Conservation (phyloP, 2,888 invertebrate genomes). For the Prostheceraeus crozeri region DNA sequence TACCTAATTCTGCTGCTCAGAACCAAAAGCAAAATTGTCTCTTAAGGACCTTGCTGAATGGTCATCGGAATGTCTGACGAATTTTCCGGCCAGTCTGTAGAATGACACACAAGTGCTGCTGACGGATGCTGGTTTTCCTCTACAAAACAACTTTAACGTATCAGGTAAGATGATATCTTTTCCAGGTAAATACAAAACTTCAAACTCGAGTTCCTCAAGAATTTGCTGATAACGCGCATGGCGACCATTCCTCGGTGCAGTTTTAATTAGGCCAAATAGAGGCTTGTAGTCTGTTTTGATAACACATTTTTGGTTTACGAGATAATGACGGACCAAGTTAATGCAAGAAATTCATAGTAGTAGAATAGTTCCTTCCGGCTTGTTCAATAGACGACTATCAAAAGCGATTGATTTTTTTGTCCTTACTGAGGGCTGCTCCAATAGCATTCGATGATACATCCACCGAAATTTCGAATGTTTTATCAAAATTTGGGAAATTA, state of each 20-base stretch:
- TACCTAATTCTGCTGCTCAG: neutral
- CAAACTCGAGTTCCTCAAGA: slow-evolving; percentile 21
- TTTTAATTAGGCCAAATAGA: slow-evolving; percentile 1
- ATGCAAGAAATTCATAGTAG: neutral
- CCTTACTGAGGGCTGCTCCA: slow-evolving; percentile 7
- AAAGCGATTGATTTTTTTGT: slow-evolving; percentile 12
- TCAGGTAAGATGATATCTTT: slow-evolving; percentile 21
- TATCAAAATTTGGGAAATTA: slow-evolving; percentile 1
- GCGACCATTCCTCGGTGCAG: slow-evolving; percentile 27
- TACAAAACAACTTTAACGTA: slow-evolving; percentile 15
- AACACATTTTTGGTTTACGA: too few relatives aligned
- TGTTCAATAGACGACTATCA: slow-evolving; percentile 6
- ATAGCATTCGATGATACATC: slow-evolving; percentile 3
- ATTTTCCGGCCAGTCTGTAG: neutral
- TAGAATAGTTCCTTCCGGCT: slow-evolving; percentile 17
- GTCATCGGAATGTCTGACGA: neutral
- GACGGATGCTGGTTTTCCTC: neutral
- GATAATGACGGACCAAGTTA: too few relatives aligned
- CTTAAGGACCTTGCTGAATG: neutral
- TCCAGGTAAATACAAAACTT: neutral
- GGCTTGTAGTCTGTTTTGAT: slow-evolving; percentile 26
- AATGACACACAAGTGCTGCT: neutral
- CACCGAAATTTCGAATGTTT: slow-evolving; percentile 18
- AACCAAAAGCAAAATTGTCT: neutral
- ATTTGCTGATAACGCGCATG: slow-evolving; percentile 25